A percentile compares a stretch with the other conserved stretches of the same genome.
phyloP scores from a whole-genome alignment of 1,140 invertebrate genomes.

The Cyclargus thomasi region DNA sequence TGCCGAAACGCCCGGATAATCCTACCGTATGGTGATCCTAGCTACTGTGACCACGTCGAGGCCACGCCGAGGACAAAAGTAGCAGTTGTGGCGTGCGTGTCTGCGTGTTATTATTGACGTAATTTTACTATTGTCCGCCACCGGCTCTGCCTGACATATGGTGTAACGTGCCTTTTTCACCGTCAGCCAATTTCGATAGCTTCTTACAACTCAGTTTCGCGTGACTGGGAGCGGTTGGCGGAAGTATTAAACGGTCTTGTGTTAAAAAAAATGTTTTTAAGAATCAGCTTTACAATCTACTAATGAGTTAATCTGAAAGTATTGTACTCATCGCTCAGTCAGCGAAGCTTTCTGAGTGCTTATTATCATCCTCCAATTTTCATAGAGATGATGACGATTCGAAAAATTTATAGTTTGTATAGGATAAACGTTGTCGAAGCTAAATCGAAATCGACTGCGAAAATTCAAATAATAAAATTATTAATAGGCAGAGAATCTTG shows the following conservation, averaged over 20 bases:
- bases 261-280: too few relatives aligned
- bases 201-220: conserved; percentile 50
- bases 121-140: conserved; percentile 70
- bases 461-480: too few relatives aligned
- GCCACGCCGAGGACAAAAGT: conserved; percentile 25
- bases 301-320: too few relatives aligned
- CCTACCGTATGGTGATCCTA: neutral
- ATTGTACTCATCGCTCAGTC: too few relatives aligned
- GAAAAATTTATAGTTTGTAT: too few relatives aligned
- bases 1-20: neutral
- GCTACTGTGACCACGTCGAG: conserved; percentile 10
- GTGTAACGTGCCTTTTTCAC: conserved; percentile 61
- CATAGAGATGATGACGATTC: too few relatives aligned
- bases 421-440: too few relatives aligned
- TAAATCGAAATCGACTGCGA: too few relatives aligned
- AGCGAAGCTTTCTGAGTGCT: too few relatives aligned
- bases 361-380: too few relatives aligned
- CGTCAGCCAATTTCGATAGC: conserved; percentile 58
- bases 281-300: too few relatives aligned
- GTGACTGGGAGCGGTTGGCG: conserved; percentile 44
- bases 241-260: conserved; percentile 31
- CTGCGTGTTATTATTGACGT: conserved; percentile 64
- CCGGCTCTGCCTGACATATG: conserved; percentile 61
- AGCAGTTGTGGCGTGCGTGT: conserved; percentile 68
- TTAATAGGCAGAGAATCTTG: too few relatives aligned